Percentiles rank a stretch among this genome's conserved stretches.
These are phyloP conservation scores for Cosmia trapezina DNA, from an alignment of 2,888 invertebrate genomes.

Conservation along the genomic window DNA sequence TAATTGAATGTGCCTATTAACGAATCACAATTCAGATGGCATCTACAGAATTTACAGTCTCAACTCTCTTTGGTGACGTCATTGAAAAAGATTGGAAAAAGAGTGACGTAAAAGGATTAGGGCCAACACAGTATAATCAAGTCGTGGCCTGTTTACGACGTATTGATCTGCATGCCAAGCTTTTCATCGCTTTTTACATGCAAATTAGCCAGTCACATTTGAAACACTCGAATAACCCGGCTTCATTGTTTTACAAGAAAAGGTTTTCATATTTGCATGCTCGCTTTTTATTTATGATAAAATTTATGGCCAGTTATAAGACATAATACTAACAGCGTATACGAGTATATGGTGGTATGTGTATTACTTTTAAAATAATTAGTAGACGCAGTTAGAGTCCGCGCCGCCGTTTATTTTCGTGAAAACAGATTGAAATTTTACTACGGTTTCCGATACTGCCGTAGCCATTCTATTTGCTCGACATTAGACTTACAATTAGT, in stretches of 20 bases:
- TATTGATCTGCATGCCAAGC: constrained; percentile 72
- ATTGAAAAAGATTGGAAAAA: constrained; percentile 41
- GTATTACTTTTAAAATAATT: too few species aligned
- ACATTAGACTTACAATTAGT: too few species aligned
- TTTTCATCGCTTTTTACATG: constrained; percentile 78
- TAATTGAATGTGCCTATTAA: not conserved
- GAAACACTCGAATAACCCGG: constrained; percentile 29
- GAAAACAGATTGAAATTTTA: too few species aligned
- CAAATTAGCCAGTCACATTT: constrained; percentile 74
- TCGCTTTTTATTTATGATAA: not conserved
- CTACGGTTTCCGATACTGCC: too few species aligned
- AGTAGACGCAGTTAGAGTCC: too few species aligned
- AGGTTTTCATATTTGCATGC: not conserved
- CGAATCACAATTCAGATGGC: not conserved
- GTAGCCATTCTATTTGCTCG: too few species aligned
- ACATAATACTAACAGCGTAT: not conserved
- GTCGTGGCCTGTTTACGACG: constrained; percentile 65
- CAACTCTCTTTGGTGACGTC: constrained; percentile 1
- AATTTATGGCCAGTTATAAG: not conserved
- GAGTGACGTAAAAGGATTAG: constrained; percentile 29
- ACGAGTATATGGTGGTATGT: not conserved
- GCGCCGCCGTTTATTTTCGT: too few species aligned
- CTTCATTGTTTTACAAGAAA: constrained; percentile 5
- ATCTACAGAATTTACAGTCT: not conserved
- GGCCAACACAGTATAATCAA: constrained; percentile 61